Percentiles rank a stretch among this genome's conserved stretches.
These are phyloP conservation scores for Ganaspis sp. DNA, from an alignment of 1,140 invertebrate genomes.

Conservation along the genomic window DNA sequence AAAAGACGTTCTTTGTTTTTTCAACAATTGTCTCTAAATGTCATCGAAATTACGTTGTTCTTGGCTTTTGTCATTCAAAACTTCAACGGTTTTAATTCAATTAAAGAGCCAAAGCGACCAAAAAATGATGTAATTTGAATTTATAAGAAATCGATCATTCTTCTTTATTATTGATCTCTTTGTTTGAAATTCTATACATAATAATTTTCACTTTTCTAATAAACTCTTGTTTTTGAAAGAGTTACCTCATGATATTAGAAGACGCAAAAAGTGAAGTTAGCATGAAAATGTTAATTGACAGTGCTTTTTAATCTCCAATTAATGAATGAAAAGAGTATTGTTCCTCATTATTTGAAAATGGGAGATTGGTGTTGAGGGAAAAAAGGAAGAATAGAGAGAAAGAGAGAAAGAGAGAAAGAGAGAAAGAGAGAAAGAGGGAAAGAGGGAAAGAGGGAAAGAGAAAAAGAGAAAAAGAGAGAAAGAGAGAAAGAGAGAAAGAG, in stretches of 20 bases:
- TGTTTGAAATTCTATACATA: neutral
- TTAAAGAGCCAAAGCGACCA: too few species aligned
- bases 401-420: neutral
- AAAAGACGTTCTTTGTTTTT: too few species aligned
- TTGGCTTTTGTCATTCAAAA: too few species aligned
- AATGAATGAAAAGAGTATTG: constrained; percentile 4
- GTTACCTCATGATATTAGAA: neutral
- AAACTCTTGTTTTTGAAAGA: neutral
- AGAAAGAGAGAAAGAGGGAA: neutral
- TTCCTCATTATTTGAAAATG: constrained; percentile 13
- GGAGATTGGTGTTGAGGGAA: neutral
- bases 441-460: neutral
- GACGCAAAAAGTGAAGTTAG: neutral
- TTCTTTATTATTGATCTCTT: too few species aligned
- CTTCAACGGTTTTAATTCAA: too few species aligned
- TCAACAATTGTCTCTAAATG: too few species aligned
- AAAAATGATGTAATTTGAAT: too few species aligned
- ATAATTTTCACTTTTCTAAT: neutral
- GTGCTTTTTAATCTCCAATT: constrained; percentile 6
- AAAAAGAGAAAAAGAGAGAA: neutral
- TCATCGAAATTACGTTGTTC: too few species aligned
- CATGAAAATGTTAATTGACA: neutral
- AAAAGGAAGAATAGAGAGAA: neutral
- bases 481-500: too few species aligned
- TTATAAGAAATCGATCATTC: too few species aligned